phyloP scores from a whole-genome alignment of 1,140 invertebrate genomes.

The Zaprionus kolodkinae region DNA sequence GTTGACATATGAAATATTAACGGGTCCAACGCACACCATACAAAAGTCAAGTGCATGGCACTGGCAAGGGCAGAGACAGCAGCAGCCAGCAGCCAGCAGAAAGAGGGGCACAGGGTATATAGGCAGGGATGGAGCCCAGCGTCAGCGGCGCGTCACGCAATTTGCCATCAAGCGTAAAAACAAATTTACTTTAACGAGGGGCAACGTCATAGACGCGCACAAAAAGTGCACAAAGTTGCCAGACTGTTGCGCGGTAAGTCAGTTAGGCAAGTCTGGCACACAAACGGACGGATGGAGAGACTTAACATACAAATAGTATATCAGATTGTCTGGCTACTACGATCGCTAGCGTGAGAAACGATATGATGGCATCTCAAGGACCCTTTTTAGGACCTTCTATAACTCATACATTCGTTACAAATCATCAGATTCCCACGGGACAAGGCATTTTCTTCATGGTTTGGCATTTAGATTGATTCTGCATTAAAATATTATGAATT shows the following conservation, averaged over 20 bases:
- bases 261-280: constrained; percentile 1
- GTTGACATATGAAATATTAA: constrained; percentile 82
- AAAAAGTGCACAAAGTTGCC: constrained; percentile 5
- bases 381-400: no score
- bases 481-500: no score
- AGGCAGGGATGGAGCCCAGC: neutral
- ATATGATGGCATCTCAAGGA: no score
- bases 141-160: constrained; percentile 48
- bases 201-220: constrained; percentile 23
- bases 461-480: no score
- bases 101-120: neutral
- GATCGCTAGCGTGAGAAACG: no score
- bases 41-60: constrained; percentile 51
- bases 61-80: neutral
- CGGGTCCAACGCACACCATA: constrained; percentile 56
- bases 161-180: constrained; percentile 78
- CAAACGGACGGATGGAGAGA: neutral
- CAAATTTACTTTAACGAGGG: constrained; percentile 78
- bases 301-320: no score
- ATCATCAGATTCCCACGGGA: no score
- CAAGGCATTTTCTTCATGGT: no score
- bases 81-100: neutral
- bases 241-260: constrained; percentile 8
- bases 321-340: no score
- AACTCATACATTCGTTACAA: no score